Evolutionary conservation across 2,113 vertebrate genomes (phyloP).

Genomic region (Otolemur garnettii): DNA sequence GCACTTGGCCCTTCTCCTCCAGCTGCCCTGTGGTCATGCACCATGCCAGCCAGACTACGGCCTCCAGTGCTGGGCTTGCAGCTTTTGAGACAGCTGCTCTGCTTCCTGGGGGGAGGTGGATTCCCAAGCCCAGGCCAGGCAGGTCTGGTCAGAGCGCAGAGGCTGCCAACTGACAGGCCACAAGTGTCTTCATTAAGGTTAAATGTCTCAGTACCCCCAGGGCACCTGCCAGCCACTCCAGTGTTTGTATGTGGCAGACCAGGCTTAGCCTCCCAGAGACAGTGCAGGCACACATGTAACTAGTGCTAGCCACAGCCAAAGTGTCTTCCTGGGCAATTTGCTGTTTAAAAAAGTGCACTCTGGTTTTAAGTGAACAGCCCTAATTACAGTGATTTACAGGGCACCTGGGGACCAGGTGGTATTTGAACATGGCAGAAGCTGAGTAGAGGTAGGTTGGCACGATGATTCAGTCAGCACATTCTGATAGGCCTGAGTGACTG

Average conservation of each 20-base stretch:
- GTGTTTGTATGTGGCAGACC: neutral
- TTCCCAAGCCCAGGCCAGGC: constrained; percentile 38
- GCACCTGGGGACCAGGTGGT: constrained; percentile 87
- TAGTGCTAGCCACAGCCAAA: constrained; percentile 74
- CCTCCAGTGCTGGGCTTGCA: constrained; percentile 66
- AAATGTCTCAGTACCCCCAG: neutral
- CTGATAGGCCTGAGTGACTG: constrained; percentile 67
- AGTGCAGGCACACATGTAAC: constrained; percentile 77
- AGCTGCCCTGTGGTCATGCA: neutral
- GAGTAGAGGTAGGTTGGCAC: constrained; percentile 83
- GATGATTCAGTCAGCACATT: constrained; percentile 71
- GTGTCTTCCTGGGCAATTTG: constrained; percentile 79
- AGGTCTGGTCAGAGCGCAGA: fast-evolving
- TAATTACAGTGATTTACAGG: constrained; percentile 88
- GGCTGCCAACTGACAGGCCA: constrained; percentile 7
- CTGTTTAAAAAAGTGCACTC: constrained; percentile 82
- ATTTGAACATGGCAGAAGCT: constrained; percentile 80
- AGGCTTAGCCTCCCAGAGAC: neutral
- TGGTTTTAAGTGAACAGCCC: constrained; percentile 86
- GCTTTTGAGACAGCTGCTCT: neutral
- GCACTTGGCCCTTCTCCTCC: neutral
- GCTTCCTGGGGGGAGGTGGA: constrained; percentile 66
- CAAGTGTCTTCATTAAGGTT: neutral
- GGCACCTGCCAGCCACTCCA: neutral
- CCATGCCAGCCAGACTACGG: fast-evolving